Percentiles rank a stretch among this genome's conserved stretches.
phyloP scores from a whole-genome alignment of 2,888 invertebrate genomes.

The Tanytarsus gracilentus region DNA sequence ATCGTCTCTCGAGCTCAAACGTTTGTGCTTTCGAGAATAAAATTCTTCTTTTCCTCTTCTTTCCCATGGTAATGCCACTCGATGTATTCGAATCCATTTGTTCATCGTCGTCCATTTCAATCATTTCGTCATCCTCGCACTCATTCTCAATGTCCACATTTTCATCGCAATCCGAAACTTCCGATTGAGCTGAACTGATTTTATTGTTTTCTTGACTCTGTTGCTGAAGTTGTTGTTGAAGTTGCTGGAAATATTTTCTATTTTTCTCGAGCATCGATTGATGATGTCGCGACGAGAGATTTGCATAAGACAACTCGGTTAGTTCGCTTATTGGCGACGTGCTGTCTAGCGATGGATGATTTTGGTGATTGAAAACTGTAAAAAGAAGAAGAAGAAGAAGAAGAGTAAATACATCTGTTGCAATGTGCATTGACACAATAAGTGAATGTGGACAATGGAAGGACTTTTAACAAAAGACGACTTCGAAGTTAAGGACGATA shows the following conservation, averaged over 20 bases:
- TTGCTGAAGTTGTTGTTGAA: conserved; percentile 20
- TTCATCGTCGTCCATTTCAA: conserved; percentile 62
- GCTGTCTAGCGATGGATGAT: conserved; percentile 9
- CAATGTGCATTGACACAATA: neutral
- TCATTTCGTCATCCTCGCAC: conserved; percentile 56
- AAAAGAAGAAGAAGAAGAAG: neutral
- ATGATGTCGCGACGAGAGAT: neutral
- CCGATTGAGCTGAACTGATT: neutral
- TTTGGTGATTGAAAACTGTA: conserved; percentile 20
- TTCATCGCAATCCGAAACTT: conserved; percentile 15
- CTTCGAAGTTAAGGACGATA: conserved; percentile 13
- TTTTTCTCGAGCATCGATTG: conserved; percentile 12
- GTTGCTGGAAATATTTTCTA: conserved; percentile 21
- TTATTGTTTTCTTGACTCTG: conserved; percentile 1
- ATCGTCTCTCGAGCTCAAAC: conserved; percentile 88
- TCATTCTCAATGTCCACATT: conserved; percentile 27
- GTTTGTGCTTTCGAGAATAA: conserved; percentile 97
- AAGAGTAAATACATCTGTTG: conserved; percentile 15
- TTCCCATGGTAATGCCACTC: conserved; percentile 45
- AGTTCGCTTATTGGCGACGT: conserved; percentile 20
- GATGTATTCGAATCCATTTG: conserved; percentile 35
- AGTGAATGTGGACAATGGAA: neutral
- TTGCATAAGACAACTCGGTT: conserved; percentile 15
- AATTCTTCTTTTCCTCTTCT: conserved; percentile 91
- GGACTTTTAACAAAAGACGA: neutral